Base-by-base conservation (phyloP, 35 echinoderm and acorn worm genomes). In the Hemicentrotus pulcherrimus region DNA sequence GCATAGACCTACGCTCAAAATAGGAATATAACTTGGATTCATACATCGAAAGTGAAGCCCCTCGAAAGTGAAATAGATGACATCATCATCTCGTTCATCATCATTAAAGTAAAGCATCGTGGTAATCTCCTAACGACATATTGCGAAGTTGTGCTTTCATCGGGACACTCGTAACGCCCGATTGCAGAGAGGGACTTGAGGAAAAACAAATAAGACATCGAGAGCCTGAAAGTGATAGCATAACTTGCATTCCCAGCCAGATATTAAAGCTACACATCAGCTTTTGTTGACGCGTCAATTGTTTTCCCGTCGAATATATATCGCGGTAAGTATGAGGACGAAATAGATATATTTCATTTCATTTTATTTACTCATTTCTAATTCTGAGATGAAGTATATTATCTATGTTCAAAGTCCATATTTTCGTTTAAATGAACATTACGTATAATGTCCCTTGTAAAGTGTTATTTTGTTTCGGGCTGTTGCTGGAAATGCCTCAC, bases 261-360 rank as follows among this genome's bases (percentile, higher is more conserved):
- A 78, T 78, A n/a, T 78, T 78, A 78, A 78, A 78, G 65, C 22
- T 78, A 78, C 65, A n/a, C 28, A 78, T 78, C 65, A 78, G 61
- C 18, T 6, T 28, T 78, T 16, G 11, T 78, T 18, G 16, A 71
- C 18, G 18, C 61, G 10, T 55, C 50, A 55, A 6, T 55, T 2
- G 50, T 15, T 55, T 55, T 55, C 15, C 50, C 50, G 50, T 55
- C 0, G 10, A 55, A 55, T 55, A 55, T 55, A 41, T 41, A 55
- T 11, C 50, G 11, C 15, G 50, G 50, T 55, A 55, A 55, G 50
- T 55, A 15, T 55, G 9, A 10, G 50, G 2, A 55, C 35, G 35
- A 11, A 41, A 41, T 41, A 55, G 15, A 55, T 55, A 55, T 55
- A 15, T 55, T 55, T 55, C 50, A 10, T 55, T 55, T 55, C 12